A percentile compares a stretch with the other conserved stretches of the same genome.
Conservation (phyloP, 2,113 vertebrate genomes). For the Cettia cetti region DNA sequence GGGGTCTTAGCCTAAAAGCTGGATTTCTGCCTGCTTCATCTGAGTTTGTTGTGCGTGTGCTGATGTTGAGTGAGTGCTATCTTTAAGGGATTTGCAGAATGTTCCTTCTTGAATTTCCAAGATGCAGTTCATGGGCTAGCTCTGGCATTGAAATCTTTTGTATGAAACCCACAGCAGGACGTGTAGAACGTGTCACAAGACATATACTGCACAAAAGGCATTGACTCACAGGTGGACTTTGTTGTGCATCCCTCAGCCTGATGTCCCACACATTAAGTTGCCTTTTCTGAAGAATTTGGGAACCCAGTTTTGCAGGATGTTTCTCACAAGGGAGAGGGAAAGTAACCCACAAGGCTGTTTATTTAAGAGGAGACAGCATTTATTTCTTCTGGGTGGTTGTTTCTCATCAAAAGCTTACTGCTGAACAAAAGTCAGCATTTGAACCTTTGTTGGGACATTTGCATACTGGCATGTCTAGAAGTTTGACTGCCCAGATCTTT, state of each 20-base stretch:
- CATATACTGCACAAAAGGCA: background rate
- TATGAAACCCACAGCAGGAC: background rate
- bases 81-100: background rate
- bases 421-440: background rate
- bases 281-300: background rate
- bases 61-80: background rate
- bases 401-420: background rate
- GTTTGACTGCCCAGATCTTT: background rate
- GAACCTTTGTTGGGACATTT: background rate
- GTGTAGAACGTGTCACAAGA: fast-evolving
- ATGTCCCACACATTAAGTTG: background rate
- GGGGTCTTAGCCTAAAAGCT: background rate
- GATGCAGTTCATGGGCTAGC: background rate
- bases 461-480: background rate
- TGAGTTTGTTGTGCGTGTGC: background rate
- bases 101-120: background rate
- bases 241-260: background rate
- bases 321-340: background rate
- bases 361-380: background rate
- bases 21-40: background rate
- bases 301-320: background rate
- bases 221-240: background rate
- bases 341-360: background rate
- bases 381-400: background rate
- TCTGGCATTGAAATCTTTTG: background rate